A percentile compares a stretch with the other conserved stretches of the same genome.
Evolutionary conservation across 2,797 vertebrate species (phyloP).

Genomic region (Neosalanx taihuensis): DNA sequence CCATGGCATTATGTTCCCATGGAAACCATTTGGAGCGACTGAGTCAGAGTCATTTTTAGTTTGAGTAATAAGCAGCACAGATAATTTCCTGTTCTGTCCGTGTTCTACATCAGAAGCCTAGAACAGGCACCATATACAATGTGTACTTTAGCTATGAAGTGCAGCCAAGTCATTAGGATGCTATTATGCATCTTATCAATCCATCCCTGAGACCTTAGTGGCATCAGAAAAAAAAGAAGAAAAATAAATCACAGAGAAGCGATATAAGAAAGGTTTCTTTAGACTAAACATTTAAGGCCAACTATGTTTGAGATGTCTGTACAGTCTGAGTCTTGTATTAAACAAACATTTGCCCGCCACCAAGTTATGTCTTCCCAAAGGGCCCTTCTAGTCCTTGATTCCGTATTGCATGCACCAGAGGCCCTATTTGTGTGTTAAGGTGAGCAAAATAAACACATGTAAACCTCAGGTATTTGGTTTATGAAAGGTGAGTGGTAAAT

Average conservation of each 20-base stretch:
- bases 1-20: slow-evolving; percentile 6
- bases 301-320: no score
- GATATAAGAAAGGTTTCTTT: not conserved
- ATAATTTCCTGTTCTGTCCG: not conserved
- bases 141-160: not conserved
- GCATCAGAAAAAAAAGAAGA: not conserved
- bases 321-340: no score
- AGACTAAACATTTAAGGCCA: no score
- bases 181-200: not conserved
- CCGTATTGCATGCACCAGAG: no score
- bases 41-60: not conserved
- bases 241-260: not conserved
- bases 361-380: no score
- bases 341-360: no score
- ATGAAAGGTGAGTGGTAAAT: not conserved
- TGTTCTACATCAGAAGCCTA: not conserved
- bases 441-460: no score
- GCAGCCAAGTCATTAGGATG: not conserved
- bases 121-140: not conserved
- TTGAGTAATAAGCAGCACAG: not conserved
- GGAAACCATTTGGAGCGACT: not conserved
- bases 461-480: no score
- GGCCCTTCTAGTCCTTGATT: not conserved
- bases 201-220: not conserved
- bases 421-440: no score